Conservation (phyloP, 2,797 vertebrate genomes). For the Philypnodon macrostomus region DNA sequence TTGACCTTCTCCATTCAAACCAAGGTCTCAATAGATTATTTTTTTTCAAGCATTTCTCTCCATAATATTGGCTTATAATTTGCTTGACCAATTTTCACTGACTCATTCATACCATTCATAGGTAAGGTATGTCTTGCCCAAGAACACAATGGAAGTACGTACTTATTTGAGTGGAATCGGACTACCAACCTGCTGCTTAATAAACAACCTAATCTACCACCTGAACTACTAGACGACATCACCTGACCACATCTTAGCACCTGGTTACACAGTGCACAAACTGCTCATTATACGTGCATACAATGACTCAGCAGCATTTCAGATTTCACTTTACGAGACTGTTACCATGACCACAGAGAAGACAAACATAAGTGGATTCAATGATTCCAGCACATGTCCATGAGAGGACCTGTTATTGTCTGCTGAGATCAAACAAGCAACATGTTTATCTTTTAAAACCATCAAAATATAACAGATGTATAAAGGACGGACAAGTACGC, state of each 20-base stretch:
- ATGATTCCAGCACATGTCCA: slow-evolving; percentile 56
- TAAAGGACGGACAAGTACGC: too few relatives aligned
- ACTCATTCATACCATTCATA: too few relatives aligned
- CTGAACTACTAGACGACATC: too few relatives aligned
- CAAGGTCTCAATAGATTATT: slow-evolving; percentile 45
- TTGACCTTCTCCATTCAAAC: slow-evolving; percentile 68
- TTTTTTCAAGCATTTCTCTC: slow-evolving; percentile 48
- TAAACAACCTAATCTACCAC: too few relatives aligned
- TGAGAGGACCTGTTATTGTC: slow-evolving; percentile 34
- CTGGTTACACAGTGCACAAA: slow-evolving; percentile 2
- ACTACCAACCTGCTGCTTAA: too few relatives aligned
- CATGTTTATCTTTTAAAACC: slow-evolving; percentile 24
- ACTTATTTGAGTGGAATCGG: too few relatives aligned
- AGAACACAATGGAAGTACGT: too few relatives aligned
- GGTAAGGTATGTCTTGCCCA: too few relatives aligned
- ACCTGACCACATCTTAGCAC: slow-evolving; percentile 15
- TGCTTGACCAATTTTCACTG: too few relatives aligned
- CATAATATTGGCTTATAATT: slow-evolving; percentile 23
- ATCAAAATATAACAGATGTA: slow-evolving; percentile 9
- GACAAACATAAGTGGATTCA: slow-evolving; percentile 57
- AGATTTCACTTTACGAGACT: slow-evolving; percentile 43
- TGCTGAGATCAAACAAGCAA: slow-evolving; percentile 26
- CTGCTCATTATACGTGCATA: slow-evolving; percentile 30
- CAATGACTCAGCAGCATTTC: slow-evolving; percentile 21
- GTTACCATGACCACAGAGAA: slow-evolving; percentile 56